Conservation (phyloP, 1,140 invertebrate genomes). For the Patella vulgata region DNA sequence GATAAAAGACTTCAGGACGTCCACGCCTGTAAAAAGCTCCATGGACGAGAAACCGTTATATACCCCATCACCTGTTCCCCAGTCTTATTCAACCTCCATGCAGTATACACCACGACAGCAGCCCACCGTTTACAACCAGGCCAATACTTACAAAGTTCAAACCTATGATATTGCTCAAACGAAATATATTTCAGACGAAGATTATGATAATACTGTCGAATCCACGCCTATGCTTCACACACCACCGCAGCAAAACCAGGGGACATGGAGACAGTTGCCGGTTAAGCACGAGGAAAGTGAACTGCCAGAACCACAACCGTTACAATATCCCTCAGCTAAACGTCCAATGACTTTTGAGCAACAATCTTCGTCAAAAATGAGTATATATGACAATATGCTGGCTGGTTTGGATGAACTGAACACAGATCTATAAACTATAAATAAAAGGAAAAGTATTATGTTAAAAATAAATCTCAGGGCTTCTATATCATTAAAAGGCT, state of each 20-base stretch:
- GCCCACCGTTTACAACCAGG: neutral
- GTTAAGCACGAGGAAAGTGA: constrained; percentile 9
- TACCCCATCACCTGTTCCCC: too few species aligned
- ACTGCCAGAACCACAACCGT: constrained; percentile 46
- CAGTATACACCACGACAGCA: constrained; percentile 17
- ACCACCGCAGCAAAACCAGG: neutral
- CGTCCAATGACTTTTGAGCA: constrained; percentile 62
- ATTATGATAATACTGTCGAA: too few species aligned
- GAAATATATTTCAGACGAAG: too few species aligned
- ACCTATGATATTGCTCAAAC: neutral
- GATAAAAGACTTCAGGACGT: too few species aligned
- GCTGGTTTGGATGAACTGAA: constrained; percentile 1
- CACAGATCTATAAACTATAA: neutral
- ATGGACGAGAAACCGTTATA: too few species aligned
- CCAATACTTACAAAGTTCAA: constrained; percentile 8
- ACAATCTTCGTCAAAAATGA: constrained; percentile 58
- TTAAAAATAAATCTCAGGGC: too few species aligned
- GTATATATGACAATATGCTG: constrained; percentile 58
- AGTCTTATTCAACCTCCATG: too few species aligned
- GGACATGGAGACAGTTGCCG: neutral
- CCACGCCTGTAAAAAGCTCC: too few species aligned
- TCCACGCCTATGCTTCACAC: too few species aligned
- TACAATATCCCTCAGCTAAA: constrained; percentile 53
- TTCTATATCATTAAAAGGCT: too few species aligned
- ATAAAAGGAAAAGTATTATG: too few species aligned